Evolutionary conservation across 2,113 vertebrate genomes (phyloP).

Genomic region (Clarias batrachus): DNA sequence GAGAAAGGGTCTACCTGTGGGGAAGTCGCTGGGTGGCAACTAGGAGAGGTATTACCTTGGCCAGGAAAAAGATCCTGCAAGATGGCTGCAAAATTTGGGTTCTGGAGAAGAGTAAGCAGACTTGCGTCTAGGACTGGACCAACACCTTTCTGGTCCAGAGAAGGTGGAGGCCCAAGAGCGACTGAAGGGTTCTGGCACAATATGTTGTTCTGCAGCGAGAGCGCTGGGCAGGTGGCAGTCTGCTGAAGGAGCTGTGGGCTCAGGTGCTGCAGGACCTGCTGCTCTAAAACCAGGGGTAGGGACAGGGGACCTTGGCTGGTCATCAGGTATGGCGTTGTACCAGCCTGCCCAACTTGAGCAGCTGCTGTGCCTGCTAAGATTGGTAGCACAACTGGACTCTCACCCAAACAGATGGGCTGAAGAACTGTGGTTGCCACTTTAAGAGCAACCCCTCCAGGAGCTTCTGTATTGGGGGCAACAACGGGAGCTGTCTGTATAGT

Average conservation of each 20-base stretch:
- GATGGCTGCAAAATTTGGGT: constrained; percentile 85
- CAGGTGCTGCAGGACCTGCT: constrained; percentile 94
- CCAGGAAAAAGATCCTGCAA: constrained; percentile 91
- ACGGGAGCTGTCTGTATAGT: constrained; percentile 77
- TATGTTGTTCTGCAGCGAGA: constrained; percentile 78
- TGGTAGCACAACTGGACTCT: constrained; percentile 89
- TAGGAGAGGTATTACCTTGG: constrained; percentile 68
- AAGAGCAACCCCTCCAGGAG: constrained; percentile 83
- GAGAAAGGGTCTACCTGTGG: constrained; percentile 69
- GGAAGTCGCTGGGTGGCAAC: constrained; percentile 76
- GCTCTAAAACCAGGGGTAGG: constrained; percentile 89
- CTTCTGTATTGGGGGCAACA: constrained; percentile 75
- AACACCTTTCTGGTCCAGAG: constrained; percentile 82
- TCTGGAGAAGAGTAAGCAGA: constrained; percentile 84
- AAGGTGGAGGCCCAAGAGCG: constrained; percentile 76
- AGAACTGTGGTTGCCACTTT: constrained; percentile 90
- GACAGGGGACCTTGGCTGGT: constrained; percentile 87
- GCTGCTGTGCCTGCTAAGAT: constrained; percentile 84
- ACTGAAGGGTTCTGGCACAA: constrained; percentile 76
- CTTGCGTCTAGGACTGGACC: constrained; percentile 79
- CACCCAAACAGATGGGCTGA: constrained; percentile 93
- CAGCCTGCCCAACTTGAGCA: constrained; percentile 78
- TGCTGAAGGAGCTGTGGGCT: constrained; percentile 84
- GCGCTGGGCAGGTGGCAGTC: constrained; percentile 69
- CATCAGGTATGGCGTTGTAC: constrained; percentile 85